Evolutionary conservation across 2,888 invertebrate genomes (phyloP).

Genomic region (Ormyrus labotus): DNA sequence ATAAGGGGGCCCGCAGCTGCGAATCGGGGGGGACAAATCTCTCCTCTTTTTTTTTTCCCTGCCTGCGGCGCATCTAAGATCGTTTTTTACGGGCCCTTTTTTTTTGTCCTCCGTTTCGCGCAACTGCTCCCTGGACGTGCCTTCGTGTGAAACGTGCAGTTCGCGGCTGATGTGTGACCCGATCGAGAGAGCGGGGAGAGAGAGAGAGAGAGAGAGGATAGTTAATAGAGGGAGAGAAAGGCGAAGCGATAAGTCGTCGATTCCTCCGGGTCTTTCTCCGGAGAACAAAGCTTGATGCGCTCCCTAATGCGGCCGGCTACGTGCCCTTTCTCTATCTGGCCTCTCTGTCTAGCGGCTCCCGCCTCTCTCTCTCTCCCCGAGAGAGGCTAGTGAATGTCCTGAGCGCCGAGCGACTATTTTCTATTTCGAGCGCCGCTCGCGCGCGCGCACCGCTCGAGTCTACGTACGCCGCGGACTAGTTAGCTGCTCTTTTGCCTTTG

Average conservation of each 20-base stretch:
- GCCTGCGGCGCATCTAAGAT: slow-evolving; percentile 66
- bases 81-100: slow-evolving; percentile 75
- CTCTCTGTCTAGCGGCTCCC: slow-evolving; percentile 3
- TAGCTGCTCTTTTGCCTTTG: slow-evolving; percentile 5
- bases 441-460: background rate
- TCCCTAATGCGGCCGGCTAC: slow-evolving; percentile 55
- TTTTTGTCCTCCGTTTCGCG: slow-evolving; percentile 65
- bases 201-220: slow-evolving; percentile 29
- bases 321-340: slow-evolving; percentile 43
- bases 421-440: slow-evolving; percentile 32
- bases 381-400: slow-evolving; percentile 56
- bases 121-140: slow-evolving; percentile 66
- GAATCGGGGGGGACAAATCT: slow-evolving; percentile 66
- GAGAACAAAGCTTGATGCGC: slow-evolving; percentile 51
- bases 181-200: slow-evolving; percentile 24
- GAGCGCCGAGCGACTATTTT: slow-evolving; percentile 49
- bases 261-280: slow-evolving; percentile 49
- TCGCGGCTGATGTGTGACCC: slow-evolving; percentile 46
- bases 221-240: slow-evolving; percentile 55
- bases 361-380: slow-evolving; percentile 17
- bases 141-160: slow-evolving; percentile 16
- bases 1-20: background rate
- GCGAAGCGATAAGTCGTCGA: slow-evolving; percentile 57
- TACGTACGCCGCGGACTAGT: background rate
- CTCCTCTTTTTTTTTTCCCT: slow-evolving; percentile 67